These are phyloP conservation scores for Peromyscus californicus DNA, from an alignment of 2,113 vertebrate species.

Conservation along the genomic window DNA sequence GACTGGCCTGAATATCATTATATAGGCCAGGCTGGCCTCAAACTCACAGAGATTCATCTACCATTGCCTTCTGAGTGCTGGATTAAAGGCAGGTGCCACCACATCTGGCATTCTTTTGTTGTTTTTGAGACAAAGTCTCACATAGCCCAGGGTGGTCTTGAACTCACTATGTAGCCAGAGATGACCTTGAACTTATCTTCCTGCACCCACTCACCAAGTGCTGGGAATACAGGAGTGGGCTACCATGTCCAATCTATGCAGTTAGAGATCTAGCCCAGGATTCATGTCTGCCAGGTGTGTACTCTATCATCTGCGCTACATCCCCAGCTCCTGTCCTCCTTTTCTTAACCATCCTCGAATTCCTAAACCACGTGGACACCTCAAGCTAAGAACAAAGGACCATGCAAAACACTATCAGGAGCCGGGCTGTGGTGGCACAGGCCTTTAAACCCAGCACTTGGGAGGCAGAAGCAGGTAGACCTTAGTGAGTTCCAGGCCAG, in stretches of 20 bases:
- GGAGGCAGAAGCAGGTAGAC: too few species aligned
- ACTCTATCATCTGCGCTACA: neutral
- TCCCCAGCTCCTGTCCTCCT: neutral
- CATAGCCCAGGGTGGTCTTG: neutral
- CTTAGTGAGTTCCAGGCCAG: too few species aligned
- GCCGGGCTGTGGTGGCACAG: too few species aligned
- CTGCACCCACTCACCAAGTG: neutral
- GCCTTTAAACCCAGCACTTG: too few species aligned
- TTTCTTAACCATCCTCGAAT: neutral
- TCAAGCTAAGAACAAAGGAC: neutral
- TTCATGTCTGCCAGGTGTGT: neutral
- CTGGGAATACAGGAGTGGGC: neutral
- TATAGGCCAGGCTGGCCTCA: neutral
- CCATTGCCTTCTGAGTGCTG: neutral
- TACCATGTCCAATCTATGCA: neutral
- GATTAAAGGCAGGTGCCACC: neutral
- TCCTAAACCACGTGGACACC: neutral
- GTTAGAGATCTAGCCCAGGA: neutral
- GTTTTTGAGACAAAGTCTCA: neutral
- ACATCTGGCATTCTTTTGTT: neutral
- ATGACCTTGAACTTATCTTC: neutral
- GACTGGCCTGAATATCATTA: neutral
- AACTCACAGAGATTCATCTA: neutral
- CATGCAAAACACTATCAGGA: neutral
- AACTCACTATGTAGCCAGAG: neutral